phyloP scores from a whole-genome alignment of 2,113 vertebrate genomes.

The Plecturocebus donacophilus region DNA sequence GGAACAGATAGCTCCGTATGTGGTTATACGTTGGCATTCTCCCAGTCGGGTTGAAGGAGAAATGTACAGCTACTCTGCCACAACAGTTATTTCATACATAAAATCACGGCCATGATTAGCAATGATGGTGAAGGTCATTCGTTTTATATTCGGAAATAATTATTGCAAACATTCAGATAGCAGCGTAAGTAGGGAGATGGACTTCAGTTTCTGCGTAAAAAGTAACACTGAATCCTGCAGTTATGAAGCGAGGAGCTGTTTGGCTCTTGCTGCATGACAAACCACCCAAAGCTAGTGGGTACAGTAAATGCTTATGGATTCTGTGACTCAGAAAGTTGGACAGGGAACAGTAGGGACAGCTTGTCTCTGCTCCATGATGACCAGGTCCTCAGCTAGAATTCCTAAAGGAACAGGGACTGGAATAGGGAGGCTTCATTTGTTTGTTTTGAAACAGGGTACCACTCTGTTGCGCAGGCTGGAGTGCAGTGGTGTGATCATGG shows the following conservation, averaged over 20 bases:
- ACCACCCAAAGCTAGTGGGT: neutral
- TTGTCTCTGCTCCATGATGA: neutral
- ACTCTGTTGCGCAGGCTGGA: too few relatives aligned
- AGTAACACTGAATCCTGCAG: neutral
- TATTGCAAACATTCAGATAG: neutral
- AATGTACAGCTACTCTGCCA: neutral
- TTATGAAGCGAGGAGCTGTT: neutral
- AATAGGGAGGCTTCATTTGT: neutral
- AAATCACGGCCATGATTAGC: neutral
- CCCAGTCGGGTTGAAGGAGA: neutral
- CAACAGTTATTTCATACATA: neutral
- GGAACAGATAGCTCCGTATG: neutral
- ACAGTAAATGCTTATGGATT: neutral
- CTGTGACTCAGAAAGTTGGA: neutral
- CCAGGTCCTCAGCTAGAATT: neutral
- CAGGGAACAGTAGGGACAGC: neutral
- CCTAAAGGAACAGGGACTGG: neutral
- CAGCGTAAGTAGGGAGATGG: neutral
- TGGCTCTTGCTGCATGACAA: neutral
- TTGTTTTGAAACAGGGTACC: too few relatives aligned
- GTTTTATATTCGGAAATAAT: slow-evolving; percentile 56
- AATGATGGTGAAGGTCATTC: neutral
- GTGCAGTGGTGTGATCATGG: too few relatives aligned
- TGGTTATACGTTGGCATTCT: neutral
- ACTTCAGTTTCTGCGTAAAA: neutral